phyloP scores from a whole-genome alignment of 2,888 invertebrate genomes.

The Chironomus riparius region DNA sequence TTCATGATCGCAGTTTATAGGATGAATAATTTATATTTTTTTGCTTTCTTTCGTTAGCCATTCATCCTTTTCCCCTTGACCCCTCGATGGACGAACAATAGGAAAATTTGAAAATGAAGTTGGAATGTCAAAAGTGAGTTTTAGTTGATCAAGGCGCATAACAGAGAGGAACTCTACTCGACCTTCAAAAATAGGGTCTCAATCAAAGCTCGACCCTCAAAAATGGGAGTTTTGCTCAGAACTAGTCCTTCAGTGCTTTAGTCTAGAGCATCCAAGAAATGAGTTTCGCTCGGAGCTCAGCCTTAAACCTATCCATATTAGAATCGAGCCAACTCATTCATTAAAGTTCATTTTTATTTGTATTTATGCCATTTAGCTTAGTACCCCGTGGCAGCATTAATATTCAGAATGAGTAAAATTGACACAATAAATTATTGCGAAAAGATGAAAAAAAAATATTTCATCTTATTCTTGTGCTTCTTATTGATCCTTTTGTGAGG shows the following conservation, averaged over 20 bases:
- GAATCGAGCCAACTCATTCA: no score
- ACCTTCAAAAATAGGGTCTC: no score
- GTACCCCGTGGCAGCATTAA: neutral
- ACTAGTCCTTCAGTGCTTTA: no score
- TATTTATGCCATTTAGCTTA: neutral
- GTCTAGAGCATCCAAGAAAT: no score
- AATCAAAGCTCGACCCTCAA: no score
- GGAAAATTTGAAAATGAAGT: no score
- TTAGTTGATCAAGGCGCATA: no score
- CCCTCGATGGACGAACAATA: neutral
- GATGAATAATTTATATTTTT: slow-evolving; percentile 18
- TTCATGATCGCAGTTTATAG: slow-evolving; percentile 22
- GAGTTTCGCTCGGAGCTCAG: no score
- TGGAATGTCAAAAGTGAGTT: no score
- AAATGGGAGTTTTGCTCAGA: no score
- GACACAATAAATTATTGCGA: slow-evolving; percentile 23
- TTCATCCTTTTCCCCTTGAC: neutral
- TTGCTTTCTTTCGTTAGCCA: neutral
- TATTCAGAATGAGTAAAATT: slow-evolving; percentile 21
- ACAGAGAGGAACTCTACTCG: no score
- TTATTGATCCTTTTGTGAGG: neutral
- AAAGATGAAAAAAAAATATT: slow-evolving; percentile 18
- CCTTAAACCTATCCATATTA: no score
- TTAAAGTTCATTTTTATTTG: neutral
- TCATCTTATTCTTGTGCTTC: neutral